These are phyloP conservation scores for Allygus modestus DNA, from an alignment of 2,888 invertebrate species.

Conservation along the genomic window DNA sequence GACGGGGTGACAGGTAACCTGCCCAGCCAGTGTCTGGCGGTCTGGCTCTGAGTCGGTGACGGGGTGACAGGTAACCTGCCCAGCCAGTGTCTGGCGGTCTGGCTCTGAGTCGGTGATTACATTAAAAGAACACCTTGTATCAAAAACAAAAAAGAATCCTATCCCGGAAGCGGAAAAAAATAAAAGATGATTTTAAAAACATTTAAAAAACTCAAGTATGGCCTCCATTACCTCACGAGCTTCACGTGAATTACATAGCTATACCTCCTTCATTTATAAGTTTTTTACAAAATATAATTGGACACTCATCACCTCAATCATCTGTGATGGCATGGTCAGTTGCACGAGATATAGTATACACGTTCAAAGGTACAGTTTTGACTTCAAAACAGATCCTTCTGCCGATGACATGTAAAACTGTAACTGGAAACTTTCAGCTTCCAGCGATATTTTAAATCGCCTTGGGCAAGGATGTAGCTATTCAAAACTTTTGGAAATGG, in stretches of 20 bases:
- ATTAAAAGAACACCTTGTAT: conserved; percentile 28
- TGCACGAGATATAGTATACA: conserved; percentile 8
- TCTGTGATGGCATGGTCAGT: background rate
- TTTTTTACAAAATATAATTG: conserved; percentile 5
- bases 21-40: too few relatives aligned
- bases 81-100: too few relatives aligned
- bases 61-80: too few relatives aligned
- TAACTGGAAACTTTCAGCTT: conserved; percentile 15
- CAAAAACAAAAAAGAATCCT: conserved; percentile 16
- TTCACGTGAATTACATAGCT: conserved; percentile 33
- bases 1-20: too few relatives aligned
- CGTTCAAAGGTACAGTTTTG: background rate
- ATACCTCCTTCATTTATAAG: background rate
- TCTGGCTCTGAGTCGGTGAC: too few relatives aligned
- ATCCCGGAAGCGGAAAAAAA: conserved; percentile 39
- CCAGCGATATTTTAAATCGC: background rate
- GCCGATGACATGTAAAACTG: background rate
- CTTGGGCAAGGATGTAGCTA: conserved; percentile 12
- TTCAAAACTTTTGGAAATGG: conserved; percentile 24
- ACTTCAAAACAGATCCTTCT: background rate
- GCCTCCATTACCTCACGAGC: conserved; percentile 38
- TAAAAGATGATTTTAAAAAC: conserved; percentile 35
- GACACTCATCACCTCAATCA: background rate
- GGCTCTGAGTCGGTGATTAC: too few relatives aligned
- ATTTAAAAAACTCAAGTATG: background rate